A percentile compares a stretch with the other conserved stretches of the same genome.
Conservation (phyloP, 1,140 invertebrate genomes). For the Aphidius ervi region DNA sequence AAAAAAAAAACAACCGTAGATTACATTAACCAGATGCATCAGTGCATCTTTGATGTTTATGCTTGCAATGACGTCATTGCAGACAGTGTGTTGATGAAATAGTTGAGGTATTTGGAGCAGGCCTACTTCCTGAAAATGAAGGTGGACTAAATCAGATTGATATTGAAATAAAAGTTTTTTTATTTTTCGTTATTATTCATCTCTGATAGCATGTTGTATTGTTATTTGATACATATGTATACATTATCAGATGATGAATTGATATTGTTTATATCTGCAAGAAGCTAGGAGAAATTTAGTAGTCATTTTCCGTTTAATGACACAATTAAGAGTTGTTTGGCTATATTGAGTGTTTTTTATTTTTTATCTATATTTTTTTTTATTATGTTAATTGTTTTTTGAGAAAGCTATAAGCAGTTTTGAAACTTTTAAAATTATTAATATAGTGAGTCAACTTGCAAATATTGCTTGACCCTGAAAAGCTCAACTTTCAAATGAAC, state of each 20-base stretch:
- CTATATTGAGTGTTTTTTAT: too few relatives aligned
- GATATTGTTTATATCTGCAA: too few relatives aligned
- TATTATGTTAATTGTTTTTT: too few relatives aligned
- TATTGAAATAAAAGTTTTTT: neutral
- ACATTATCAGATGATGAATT: too few relatives aligned
- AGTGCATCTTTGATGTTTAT: slow-evolving; percentile 7
- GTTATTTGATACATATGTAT: too few relatives aligned
- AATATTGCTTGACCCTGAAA: slow-evolving; percentile 20
- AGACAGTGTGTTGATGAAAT: slow-evolving; percentile 14
- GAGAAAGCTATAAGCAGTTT: neutral
- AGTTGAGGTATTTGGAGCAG: slow-evolving; percentile 13
- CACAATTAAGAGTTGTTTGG: too few relatives aligned
- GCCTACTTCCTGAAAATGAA: slow-evolving; percentile 13
- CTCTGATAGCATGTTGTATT: neutral
- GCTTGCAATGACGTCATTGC: slow-evolving; percentile 15
- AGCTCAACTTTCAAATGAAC: neutral
- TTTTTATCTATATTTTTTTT: too few relatives aligned
- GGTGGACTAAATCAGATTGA: neutral
- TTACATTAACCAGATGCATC: neutral
- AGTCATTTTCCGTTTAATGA: too few relatives aligned
- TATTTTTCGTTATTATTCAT: neutral
- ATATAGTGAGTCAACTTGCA: slow-evolving; percentile 3
- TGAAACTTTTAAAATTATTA: neutral
- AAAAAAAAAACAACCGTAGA: too few relatives aligned
- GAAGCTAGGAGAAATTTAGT: too few relatives aligned